phyloP scores from a whole-genome alignment of 2,797 vertebrate genomes.

The Enteromius thamalakanensis region DNA sequence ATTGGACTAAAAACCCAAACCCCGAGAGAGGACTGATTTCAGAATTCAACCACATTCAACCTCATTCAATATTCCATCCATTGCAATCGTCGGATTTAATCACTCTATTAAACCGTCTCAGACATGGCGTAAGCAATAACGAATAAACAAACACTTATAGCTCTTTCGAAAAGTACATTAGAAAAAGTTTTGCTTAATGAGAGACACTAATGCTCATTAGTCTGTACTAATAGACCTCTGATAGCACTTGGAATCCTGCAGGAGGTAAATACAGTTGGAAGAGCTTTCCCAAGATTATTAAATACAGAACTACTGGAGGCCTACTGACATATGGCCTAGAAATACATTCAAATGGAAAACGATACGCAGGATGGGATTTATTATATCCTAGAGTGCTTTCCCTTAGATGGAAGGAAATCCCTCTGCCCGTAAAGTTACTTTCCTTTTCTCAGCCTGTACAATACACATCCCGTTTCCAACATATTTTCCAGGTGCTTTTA shows the following conservation, averaged over 20 bases:
- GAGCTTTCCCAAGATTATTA: slow-evolving; percentile 23
- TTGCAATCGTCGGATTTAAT: slow-evolving; percentile 11
- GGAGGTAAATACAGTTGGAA: slow-evolving; percentile 31
- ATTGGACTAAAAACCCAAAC: slow-evolving; percentile 16
- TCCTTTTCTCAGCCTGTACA: not conserved
- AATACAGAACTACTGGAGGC: slow-evolving; percentile 25
- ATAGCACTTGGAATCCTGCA: slow-evolving; percentile 28
- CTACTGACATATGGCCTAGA: slow-evolving; percentile 21
- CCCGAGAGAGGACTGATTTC: slow-evolving; percentile 7
- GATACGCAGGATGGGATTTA: not conserved
- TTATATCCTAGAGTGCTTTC: slow-evolving; percentile 19
- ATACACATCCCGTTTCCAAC: not conserved
- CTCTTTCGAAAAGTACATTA: not conserved
- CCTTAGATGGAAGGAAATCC: not conserved
- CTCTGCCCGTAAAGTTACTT: not conserved
- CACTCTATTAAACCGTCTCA: slow-evolving; percentile 1
- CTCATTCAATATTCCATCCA: not conserved
- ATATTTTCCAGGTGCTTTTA: not conserved
- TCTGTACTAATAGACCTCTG: slow-evolving; percentile 34
- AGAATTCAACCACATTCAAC: not conserved
- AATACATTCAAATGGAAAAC: not conserved
- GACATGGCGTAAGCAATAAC: not conserved
- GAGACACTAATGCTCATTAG: slow-evolving; percentile 36
- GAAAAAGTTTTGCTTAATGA: slow-evolving; percentile 39
- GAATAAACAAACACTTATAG: slow-evolving; percentile 17